Conservation (phyloP, 2,113 vertebrate species). For the Pluvianellus socialis region DNA sequence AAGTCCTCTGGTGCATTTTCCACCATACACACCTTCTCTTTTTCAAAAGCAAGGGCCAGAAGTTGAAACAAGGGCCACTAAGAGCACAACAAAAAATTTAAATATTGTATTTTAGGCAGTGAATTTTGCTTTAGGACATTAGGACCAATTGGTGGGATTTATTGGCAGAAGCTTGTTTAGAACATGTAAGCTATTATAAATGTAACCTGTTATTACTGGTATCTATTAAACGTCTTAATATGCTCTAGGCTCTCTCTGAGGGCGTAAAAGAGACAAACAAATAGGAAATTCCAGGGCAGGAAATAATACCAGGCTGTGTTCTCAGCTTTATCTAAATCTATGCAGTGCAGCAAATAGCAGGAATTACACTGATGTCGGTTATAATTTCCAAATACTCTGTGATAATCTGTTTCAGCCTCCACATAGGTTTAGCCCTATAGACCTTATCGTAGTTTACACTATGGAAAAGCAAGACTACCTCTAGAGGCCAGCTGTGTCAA, state of each 20-base stretch:
- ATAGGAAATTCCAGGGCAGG: neutral
- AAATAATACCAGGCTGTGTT: neutral
- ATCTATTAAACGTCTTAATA: neutral
- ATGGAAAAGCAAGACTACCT: neutral
- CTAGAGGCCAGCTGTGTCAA: conserved; percentile 28
- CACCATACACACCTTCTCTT: neutral
- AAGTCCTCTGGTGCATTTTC: neutral
- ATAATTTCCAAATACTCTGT: neutral
- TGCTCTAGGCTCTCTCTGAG: neutral
- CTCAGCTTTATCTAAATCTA: neutral
- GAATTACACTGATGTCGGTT: neutral
- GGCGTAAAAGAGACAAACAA: neutral
- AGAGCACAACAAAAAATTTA: neutral
- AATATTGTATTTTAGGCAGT: neutral
- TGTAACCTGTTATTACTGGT: neutral
- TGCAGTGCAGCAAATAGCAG: neutral
- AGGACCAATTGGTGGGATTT: neutral
- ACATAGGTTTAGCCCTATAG: neutral
- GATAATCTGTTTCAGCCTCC: neutral
- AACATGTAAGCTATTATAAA: neutral
- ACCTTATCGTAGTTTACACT: neutral
- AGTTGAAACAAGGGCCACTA: neutral
- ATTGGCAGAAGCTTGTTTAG: neutral
- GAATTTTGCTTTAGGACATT: neutral
- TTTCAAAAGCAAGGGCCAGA: neutral